Conservation (phyloP, 2,113 vertebrate genomes). For the Tinamus guttatus region DNA sequence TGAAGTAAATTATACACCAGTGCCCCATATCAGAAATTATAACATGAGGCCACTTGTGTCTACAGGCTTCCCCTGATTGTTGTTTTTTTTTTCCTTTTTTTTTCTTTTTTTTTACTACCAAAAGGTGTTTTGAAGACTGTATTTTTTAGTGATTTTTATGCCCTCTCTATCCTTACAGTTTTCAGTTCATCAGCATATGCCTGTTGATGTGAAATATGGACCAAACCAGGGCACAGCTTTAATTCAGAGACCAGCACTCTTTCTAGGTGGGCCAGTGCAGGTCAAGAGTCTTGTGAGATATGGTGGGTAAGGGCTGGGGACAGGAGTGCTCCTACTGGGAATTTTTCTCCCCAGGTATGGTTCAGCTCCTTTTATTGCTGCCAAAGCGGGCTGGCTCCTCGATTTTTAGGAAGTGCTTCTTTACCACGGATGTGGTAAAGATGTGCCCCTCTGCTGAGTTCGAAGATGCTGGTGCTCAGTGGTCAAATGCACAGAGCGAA, state of each 20-base stretch:
- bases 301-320: neutral
- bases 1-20: neutral
- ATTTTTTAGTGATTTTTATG: neutral
- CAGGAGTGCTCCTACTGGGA: neutral
- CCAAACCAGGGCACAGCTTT: neutral
- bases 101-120: neutral
- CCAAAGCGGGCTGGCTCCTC: neutral
- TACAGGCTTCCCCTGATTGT: neutral
- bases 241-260: neutral
- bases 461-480: neutral
- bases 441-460: neutral
- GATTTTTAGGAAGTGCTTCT: neutral
- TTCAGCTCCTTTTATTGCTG: neutral
- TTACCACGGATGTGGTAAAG: neutral
- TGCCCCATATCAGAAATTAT: neutral
- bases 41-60: neutral
- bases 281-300: neutral
- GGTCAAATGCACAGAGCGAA: neutral
- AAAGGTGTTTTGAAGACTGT: neutral
- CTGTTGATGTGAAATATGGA: neutral
- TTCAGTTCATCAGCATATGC: neutral
- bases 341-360: neutral
- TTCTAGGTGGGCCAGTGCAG: neutral
- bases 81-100: neutral
- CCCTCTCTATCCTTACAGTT: neutral